Evolutionary conservation across 2,888 invertebrate genomes (phyloP), one percentile per base, ranked within the genome.

Genomic region (Parthenolecanium corni): DNA sequence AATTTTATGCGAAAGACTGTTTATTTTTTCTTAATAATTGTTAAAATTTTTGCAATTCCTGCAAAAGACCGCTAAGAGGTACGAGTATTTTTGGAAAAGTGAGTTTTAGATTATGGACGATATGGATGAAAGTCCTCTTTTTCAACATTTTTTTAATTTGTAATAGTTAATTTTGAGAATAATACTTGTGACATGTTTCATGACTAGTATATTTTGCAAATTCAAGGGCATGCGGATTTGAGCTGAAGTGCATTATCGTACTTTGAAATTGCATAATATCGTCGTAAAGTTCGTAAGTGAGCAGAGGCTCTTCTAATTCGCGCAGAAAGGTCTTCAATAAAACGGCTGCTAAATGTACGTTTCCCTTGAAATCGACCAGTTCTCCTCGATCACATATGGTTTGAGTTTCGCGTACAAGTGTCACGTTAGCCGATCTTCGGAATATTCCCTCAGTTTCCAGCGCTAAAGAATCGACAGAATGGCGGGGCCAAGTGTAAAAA

Each of bases 401-500:
- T 72, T 95, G 93, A 18, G 93, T 80, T 68, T 88, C 84, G 72
- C 86, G 89, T 46, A 98, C 84, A 68, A 86, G 82, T 1, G 81
- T 74, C 65, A 87, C 85, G 73, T 87, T 91, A 0, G 93, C 91
- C 1, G 93, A 94, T 68, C 97, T 82, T 68, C 98, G 81, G 75
- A 98, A 98, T 70, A 98, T 82, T 2, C 98, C 98, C 74, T 97
- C 96, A 0, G 92, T 91, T 74, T 94, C 92, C 66, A 96, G 76
- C 49, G 89, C 93, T 89, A 72, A 4, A 31, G 20, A 38, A 24
- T 42, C 18, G 14, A 16, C 4, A 18, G 3, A 14, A 42, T 42
- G 18, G 6, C n/a, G n/a, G n/a, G n/a, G n/a, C n/a, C n/a, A n/a
- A n/a, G n/a, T n/a, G 18, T 42, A 42, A 14, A 42, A 18, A 42